A percentile compares a stretch with the other conserved stretches of the same genome.
Conservation (phyloP, 2,113 vertebrate species). For the Synchiropus splendidus region DNA sequence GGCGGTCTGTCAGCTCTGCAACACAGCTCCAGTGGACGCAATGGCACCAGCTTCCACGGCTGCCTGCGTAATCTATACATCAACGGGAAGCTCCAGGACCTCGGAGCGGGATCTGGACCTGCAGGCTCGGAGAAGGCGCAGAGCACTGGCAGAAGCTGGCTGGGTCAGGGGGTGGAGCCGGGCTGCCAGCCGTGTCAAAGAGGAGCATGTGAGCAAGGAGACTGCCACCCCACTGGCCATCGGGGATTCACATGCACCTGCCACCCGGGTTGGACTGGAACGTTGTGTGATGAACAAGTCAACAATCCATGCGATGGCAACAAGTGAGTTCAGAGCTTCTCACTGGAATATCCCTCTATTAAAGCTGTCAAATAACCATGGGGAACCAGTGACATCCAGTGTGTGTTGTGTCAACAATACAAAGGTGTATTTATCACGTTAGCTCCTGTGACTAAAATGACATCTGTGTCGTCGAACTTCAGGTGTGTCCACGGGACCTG, state of each 20-base stretch:
- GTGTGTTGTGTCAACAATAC: no score
- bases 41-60: slow-evolving; percentile 89
- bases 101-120: slow-evolving; percentile 75
- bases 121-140: slow-evolving; percentile 28
- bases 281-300: slow-evolving; percentile 83
- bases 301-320: slow-evolving; percentile 92
- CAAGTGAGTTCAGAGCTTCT: slow-evolving; percentile 75
- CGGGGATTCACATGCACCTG: slow-evolving; percentile 89
- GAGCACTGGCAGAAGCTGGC: slow-evolving; percentile 61
- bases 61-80: slow-evolving; percentile 90
- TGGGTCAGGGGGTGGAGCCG: slow-evolving; percentile 85
- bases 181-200: slow-evolving; percentile 92
- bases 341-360: no score
- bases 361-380: no score
- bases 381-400: no score
- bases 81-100: slow-evolving; percentile 89
- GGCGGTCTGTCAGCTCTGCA: slow-evolving; percentile 73
- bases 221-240: slow-evolving; percentile 79
- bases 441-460: no score
- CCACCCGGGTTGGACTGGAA: slow-evolving; percentile 85
- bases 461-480: slow-evolving; percentile 22
- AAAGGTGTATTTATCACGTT: no score
- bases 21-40: slow-evolving; percentile 78
- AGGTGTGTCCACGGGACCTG: slow-evolving; percentile 93
- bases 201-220: slow-evolving; percentile 81